These are phyloP conservation scores for Pyrgilauda ruficollis DNA, from an alignment of 2,113 vertebrate genomes.

Conservation along the genomic window DNA sequence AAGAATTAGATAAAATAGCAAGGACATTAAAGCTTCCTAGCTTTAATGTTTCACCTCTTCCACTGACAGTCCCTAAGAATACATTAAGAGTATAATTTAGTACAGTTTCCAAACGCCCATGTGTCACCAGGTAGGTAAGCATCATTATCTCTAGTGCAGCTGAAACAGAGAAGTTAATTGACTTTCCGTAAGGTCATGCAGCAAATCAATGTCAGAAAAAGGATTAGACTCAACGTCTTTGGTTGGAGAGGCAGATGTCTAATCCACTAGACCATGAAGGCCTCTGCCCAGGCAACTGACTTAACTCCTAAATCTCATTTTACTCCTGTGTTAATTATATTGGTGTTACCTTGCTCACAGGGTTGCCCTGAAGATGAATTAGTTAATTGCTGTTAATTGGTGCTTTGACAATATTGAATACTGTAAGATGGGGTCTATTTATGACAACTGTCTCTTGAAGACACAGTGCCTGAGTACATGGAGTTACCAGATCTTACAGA, in stretches of 20 bases:
- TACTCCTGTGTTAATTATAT: constrained; percentile 49
- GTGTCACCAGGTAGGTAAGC: constrained; percentile 33
- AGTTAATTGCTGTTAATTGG: constrained; percentile 23
- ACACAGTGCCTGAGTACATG: neutral
- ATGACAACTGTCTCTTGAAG: neutral
- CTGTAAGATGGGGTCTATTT: neutral
- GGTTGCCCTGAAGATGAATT: constrained; percentile 30
- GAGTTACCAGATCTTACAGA: neutral
- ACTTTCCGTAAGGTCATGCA: constrained; percentile 40
- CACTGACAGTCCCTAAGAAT: neutral
- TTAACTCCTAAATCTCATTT: constrained; percentile 62
- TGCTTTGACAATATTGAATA: neutral
- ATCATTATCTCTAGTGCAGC: constrained; percentile 43
- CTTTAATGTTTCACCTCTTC: constrained; percentile 18
- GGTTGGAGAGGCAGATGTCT: constrained; percentile 54
- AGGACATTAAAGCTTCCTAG: neutral
- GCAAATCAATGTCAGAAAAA: constrained; percentile 59
- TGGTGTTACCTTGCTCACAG: neutral
- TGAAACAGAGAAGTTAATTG: constrained; percentile 66
- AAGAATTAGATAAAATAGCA: neutral
- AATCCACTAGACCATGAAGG: constrained; percentile 47
- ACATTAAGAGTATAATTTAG: neutral
- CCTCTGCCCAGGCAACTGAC: constrained; percentile 46
- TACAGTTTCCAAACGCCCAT: neutral
- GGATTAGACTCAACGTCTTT: constrained; percentile 53